Percentiles rank a stretch among this genome's conserved stretches.
Conservation (phyloP, 2,113 vertebrate species). For the Festucalex cinctus region DNA sequence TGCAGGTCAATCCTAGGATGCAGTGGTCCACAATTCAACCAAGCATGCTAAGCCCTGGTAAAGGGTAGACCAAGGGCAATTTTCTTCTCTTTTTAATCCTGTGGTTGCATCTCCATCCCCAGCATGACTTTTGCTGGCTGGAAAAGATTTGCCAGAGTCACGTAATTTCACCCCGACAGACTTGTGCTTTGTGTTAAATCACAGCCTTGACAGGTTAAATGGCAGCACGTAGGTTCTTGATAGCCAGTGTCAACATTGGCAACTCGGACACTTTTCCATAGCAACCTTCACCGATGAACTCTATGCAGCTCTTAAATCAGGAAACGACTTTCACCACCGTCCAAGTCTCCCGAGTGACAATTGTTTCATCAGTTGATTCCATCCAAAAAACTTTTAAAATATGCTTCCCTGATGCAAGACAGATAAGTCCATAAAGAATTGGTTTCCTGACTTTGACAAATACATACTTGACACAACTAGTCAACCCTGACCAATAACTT, state of each 20-base stretch:
- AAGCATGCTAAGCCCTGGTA: background rate
- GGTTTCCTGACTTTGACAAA: conserved; percentile 3
- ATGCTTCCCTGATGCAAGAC: background rate
- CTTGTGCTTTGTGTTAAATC: background rate
- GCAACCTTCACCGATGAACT: conserved; percentile 2
- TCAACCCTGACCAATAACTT: conserved; percentile 10
- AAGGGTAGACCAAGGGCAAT: background rate
- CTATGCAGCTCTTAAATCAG: background rate
- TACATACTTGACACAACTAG: conserved; percentile 4
- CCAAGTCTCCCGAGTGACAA: background rate
- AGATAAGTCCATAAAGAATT: background rate
- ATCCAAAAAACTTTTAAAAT: background rate
- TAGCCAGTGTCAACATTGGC: background rate
- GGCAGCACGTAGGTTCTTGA: background rate
- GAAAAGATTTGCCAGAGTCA: background rate
- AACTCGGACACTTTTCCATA: background rate
- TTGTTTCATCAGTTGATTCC: background rate
- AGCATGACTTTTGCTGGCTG: background rate
- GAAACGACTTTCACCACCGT: background rate
- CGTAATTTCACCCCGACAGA: conserved; percentile 1
- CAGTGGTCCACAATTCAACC: background rate
- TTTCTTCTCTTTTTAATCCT: background rate
- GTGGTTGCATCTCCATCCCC: background rate
- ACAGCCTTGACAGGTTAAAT: conserved; percentile 1
- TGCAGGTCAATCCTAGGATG: background rate